phyloP scores from a whole-genome alignment of 2,888 invertebrate species.

The Laspeyria flexula region DNA sequence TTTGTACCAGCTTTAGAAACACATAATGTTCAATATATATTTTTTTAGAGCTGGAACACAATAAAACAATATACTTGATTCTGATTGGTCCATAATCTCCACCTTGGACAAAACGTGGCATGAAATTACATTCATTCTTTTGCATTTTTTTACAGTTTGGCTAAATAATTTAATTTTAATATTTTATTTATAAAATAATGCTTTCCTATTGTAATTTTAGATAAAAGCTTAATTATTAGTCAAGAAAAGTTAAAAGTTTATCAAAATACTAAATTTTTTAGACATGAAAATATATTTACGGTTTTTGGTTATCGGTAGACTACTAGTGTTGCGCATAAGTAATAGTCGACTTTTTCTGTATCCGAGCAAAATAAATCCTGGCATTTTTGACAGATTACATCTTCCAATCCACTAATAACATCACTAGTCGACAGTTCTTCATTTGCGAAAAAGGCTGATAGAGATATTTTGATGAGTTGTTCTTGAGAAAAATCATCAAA shows the following conservation, averaged over 20 bases:
- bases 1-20: neutral
- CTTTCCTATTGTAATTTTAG: too few species aligned
- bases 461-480: constrained; percentile 38
- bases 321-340: neutral
- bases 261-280: too few species aligned
- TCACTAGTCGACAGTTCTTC: constrained; percentile 39
- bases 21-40: constrained; percentile 18
- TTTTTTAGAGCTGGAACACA: constrained; percentile 15
- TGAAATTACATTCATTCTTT: constrained; percentile 12
- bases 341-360: neutral
- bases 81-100: constrained; percentile 74
- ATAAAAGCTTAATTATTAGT: too few species aligned
- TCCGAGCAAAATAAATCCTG: neutral
- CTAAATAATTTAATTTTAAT: neutral
- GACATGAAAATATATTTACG: neutral
- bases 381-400: constrained; percentile 5
- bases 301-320: neutral
- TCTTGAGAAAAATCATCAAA: constrained; percentile 27
- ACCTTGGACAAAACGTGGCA: constrained; percentile 82
- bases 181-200: neutral
- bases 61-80: constrained; percentile 38
- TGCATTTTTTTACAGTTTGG: constrained; percentile 11
- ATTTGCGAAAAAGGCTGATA: constrained; percentile 35
- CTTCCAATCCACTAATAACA: constrained; percentile 5
- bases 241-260: too few species aligned